Evolutionary conservation across 2,113 vertebrate genomes (phyloP), one percentile per base, ranked within the genome.

Genomic region (Heteronetta atricapilla): DNA sequence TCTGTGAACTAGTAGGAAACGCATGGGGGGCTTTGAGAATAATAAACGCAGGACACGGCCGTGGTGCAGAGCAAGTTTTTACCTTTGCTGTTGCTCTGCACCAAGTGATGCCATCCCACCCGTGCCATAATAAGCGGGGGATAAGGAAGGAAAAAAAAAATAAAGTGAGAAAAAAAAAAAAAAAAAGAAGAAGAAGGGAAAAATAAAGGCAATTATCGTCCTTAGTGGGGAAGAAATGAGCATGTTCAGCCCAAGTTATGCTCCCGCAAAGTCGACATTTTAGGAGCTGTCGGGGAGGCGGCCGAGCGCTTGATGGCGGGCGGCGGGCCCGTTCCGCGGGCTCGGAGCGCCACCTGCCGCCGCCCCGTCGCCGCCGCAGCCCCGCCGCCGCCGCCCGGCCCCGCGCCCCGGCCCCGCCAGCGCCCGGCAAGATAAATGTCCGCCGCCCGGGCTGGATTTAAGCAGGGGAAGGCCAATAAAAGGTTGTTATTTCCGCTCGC

Each of bases 401-500:
- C 82, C 40, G 36, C 70, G 67, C 19, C 94, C 18, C 48, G 53
- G 88, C 52, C 52, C 76, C 81, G 94, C 88, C 92, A 36, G 84
- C 34, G 66, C 90, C 13, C 62, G 48, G 52, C 62, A 96, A 98
- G 97, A 98, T 97, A 92, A 92, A 96, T 95, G 97, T 98, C 40
- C 97, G 94, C 95, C 95, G 98, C 96, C 96, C 98, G 98, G 98
- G 98, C 98, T 89, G 95, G 94, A 89, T 96, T 97, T 97, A 94
- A 77, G 95, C 97, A 98, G 97, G 92, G 93, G 94, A 93, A 96
- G 96, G 97, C 98, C 98, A 98, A 99, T 99, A 99, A 99, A 98
- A 99, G 97, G 98, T 97, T 98, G 98, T 98, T 98, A 98, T 99
- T 99, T 99, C 99, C 99, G 98, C 98, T 98, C 96, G 93, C 98